phyloP scores from a whole-genome alignment of 2,797 vertebrate genomes.

The Microctenopoma steveboyesi region DNA sequence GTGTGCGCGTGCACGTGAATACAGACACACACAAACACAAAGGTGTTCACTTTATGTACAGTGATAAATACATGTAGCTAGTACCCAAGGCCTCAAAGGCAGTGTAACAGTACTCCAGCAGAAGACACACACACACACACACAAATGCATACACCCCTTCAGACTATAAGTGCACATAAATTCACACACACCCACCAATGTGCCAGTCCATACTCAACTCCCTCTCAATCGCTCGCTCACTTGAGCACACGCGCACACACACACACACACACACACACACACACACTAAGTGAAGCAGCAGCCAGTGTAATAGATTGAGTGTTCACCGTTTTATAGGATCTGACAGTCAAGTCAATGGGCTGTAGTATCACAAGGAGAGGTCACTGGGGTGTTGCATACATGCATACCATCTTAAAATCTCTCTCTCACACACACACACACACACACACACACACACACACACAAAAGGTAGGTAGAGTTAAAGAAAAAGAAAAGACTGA shows the following conservation, averaged over 20 bases:
- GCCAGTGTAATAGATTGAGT: slow-evolving; percentile 62
- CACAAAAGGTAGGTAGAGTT: background rate
- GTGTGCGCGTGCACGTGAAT: background rate
- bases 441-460: too few relatives aligned
- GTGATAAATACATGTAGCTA: slow-evolving; percentile 28
- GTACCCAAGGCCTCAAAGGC: slow-evolving; percentile 35
- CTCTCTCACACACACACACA: background rate
- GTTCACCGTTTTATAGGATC: slow-evolving; percentile 54
- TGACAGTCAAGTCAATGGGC: slow-evolving; percentile 63
- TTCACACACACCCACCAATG: slow-evolving; percentile 8
- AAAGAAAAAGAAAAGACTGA: slow-evolving; percentile 25
- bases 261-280: slow-evolving; percentile 16
- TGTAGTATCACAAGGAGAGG: slow-evolving; percentile 41
- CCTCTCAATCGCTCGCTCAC: background rate
- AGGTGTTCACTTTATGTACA: background rate
- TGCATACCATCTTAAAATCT: background rate
- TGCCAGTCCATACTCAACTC: slow-evolving; percentile 28
- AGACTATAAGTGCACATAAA: slow-evolving; percentile 1
- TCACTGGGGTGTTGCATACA: slow-evolving; percentile 12
- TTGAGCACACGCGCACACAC: too few relatives aligned
- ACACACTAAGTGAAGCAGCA: slow-evolving; percentile 44
- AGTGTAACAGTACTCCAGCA: background rate
- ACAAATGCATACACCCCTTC: background rate
- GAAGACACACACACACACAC: background rate
- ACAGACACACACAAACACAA: too few relatives aligned